Conservation (phyloP, 92 coral and sea anemone species). For the Porites lobata region DNA sequence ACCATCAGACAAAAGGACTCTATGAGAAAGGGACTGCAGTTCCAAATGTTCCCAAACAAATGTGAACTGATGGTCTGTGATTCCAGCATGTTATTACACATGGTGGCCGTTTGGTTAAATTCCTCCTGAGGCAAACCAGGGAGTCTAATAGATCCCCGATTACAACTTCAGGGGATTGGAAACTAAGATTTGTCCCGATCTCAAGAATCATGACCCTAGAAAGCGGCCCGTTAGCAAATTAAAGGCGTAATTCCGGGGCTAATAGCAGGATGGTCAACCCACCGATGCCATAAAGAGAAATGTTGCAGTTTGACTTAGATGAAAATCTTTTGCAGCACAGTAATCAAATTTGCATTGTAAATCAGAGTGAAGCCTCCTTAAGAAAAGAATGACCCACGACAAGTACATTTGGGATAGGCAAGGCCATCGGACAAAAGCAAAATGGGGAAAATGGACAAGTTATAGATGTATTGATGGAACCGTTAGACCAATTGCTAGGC, state of each 20-base stretch:
- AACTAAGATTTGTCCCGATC: background rate
- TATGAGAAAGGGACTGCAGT: background rate
- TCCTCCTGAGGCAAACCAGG: background rate
- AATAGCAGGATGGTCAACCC: background rate
- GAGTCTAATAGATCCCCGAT: background rate
- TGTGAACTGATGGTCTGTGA: background rate
- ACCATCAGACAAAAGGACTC: background rate
- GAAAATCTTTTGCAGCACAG: conserved; percentile 8
- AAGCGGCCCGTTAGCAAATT: background rate
- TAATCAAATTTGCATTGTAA: background rate
- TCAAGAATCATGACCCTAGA: background rate
- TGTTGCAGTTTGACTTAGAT: background rate
- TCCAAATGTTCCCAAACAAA: background rate
- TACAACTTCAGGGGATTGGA: background rate
- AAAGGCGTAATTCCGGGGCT: background rate
- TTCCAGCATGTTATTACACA: background rate
- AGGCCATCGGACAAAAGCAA: background rate
- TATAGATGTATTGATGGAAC: background rate
- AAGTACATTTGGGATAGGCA: background rate
- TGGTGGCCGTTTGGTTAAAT: background rate
- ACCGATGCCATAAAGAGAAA: background rate
- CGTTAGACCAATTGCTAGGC: background rate
- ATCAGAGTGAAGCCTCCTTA: background rate
- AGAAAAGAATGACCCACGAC: background rate
- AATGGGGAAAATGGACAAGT: background rate